Evolutionary conservation across 2,113 vertebrate genomes (phyloP).

Genomic region (Atherinomorus stipes): DNA sequence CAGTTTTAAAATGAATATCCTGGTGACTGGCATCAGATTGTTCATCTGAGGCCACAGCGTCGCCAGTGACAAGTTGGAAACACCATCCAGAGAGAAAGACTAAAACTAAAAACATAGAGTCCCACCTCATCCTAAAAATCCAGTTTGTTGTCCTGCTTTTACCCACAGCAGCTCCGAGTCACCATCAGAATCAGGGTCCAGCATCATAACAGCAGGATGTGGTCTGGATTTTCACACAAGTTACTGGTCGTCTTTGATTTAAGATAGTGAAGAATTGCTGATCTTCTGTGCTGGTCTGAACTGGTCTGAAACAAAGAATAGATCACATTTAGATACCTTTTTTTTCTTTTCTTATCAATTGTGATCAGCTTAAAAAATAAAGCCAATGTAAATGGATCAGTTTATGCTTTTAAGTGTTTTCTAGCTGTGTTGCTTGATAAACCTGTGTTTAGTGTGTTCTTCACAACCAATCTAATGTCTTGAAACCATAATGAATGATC

Average conservation of each 20-base stretch:
- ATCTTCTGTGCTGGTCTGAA: too few relatives aligned
- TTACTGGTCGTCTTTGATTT: neutral
- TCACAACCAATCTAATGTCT: too few relatives aligned
- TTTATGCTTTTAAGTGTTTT: too few relatives aligned
- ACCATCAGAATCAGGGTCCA: neutral
- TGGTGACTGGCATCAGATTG: conserved; percentile 8
- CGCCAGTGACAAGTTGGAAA: neutral
- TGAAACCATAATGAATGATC: too few relatives aligned
- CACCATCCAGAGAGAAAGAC: conserved; percentile 24
- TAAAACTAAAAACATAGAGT: neutral
- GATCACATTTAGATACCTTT: neutral
- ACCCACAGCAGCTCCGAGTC: neutral
- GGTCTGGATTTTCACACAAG: neutral
- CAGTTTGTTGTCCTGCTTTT: neutral
- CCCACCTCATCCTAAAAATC: conserved; percentile 29
- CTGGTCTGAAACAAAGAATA: conserved; percentile 4
- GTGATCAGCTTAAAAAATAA: too few relatives aligned
- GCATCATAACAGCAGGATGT: neutral
- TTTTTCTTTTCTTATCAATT: neutral
- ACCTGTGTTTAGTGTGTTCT: neutral
- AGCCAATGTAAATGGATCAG: too few relatives aligned
- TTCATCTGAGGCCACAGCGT: conserved; percentile 21
- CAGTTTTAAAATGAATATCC: neutral
- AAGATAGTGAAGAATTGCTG: neutral
- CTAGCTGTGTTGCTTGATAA: too few relatives aligned